Conservation (phyloP, 1,140 invertebrate genomes). For the Drosophila mauritiana region DNA sequence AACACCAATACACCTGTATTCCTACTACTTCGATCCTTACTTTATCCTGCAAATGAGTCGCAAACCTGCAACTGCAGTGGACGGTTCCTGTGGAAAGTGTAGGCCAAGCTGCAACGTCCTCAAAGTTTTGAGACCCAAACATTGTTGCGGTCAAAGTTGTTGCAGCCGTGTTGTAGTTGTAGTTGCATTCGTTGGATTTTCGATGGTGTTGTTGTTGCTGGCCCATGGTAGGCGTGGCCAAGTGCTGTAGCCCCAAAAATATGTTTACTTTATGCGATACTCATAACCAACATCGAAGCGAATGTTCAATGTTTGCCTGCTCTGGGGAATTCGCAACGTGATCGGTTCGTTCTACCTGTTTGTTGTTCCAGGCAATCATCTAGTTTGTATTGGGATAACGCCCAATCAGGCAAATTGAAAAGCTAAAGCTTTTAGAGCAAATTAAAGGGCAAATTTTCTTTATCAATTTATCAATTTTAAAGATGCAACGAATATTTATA, state of each 20-base stretch:
- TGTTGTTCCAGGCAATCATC: constrained; percentile 15
- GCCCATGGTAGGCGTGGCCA: constrained; percentile 10
- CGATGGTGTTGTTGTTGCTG: constrained; percentile 3
- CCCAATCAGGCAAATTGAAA: constrained; percentile 1
- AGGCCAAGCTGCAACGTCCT: constrained; percentile 11
- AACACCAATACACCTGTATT: no score
- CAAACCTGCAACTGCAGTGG: background rate
- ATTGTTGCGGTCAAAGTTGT: constrained; percentile 50
- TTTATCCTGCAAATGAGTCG: no score
- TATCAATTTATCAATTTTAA: no score
- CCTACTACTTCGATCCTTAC: no score
- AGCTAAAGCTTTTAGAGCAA: background rate
- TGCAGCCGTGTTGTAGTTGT: constrained; percentile 2
- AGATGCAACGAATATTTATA: no score
- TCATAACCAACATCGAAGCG: constrained; percentile 33
- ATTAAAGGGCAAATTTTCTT: no score
- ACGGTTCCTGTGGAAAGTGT: constrained; percentile 4
- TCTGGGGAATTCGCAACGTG: constrained; percentile 7
- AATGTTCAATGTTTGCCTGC: constrained; percentile 4
- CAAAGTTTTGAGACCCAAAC: constrained; percentile 47
- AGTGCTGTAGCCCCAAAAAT: constrained; percentile 22
- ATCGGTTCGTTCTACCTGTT: constrained; percentile 7
- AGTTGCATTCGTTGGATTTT: background rate
- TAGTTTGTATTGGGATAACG: background rate
- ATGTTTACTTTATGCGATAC: constrained; percentile 32